Evolutionary conservation across 2,113 vertebrate species (phyloP).

Genomic region (Neogobius melanostomus): DNA sequence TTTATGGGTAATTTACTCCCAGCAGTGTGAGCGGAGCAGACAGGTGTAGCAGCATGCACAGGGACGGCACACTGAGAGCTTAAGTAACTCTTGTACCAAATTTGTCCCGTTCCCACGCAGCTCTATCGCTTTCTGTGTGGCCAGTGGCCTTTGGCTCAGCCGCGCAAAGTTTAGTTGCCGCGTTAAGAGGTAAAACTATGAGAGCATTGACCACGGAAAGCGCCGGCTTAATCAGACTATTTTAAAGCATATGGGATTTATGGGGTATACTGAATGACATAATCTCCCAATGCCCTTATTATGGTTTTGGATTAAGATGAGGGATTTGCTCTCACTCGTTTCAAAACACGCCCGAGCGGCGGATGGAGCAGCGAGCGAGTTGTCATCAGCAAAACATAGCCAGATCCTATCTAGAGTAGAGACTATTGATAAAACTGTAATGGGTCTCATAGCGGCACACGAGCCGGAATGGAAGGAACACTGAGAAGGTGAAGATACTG

Average conservation of each 20-base stretch:
- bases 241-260: background rate
- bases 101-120: background rate
- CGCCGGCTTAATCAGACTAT: background rate
- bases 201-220: background rate
- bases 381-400: background rate
- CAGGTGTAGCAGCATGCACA: background rate
- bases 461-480: too few species aligned
- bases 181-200: background rate
- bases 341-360: background rate
- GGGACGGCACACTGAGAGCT: background rate
- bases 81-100: background rate
- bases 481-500: background rate
- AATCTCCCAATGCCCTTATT: conserved; percentile 8
- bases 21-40: background rate
- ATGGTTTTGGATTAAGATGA: background rate
- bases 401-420: background rate
- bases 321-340: background rate
- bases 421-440: background rate
- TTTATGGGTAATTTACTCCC: background rate
- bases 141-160: background rate
- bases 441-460: too few species aligned
- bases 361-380: background rate
- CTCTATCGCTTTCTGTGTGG: background rate
- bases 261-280: background rate
- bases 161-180: background rate